Conservation (phyloP, 2,888 invertebrate genomes). For the Heliconius aoede region DNA sequence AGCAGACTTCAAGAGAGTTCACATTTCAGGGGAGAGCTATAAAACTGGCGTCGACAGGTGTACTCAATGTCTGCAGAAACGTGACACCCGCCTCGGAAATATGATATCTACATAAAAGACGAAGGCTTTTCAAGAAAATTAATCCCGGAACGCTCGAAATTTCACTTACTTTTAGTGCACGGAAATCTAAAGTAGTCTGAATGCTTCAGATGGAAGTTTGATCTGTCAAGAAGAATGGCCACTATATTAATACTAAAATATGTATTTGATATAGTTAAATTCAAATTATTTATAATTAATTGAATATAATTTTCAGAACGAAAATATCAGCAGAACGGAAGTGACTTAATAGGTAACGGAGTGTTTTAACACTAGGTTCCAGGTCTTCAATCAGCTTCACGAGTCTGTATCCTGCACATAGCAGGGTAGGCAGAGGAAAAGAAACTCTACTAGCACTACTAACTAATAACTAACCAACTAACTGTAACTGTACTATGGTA, state of each 20-base stretch:
- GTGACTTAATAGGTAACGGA: too few species aligned
- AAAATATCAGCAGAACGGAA: too few species aligned
- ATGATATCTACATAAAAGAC: slow-evolving; percentile 47
- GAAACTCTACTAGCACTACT: too few species aligned
- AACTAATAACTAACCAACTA: too few species aligned
- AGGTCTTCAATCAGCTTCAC: too few species aligned
- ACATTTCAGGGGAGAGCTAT: slow-evolving; percentile 49
- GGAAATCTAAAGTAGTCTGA: slow-evolving; percentile 15
- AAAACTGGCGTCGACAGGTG: slow-evolving; percentile 51
- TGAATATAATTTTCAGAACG: neutral
- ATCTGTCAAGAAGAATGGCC: neutral
- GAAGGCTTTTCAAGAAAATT: slow-evolving; percentile 40
- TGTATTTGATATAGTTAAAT: too few species aligned
- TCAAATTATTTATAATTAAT: neutral
- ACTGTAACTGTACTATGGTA: too few species aligned
- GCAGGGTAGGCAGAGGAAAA: too few species aligned
- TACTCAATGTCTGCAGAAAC: slow-evolving; percentile 46
- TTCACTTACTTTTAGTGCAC: slow-evolving; percentile 36
- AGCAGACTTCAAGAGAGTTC: slow-evolving; percentile 46
- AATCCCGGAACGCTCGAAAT: slow-evolving; percentile 35
- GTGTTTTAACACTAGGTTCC: too few species aligned
- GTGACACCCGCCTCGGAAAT: slow-evolving; percentile 46
- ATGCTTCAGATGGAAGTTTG: neutral
- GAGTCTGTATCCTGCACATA: too few species aligned
- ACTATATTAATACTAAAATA: too few species aligned